Percentiles rank a stretch among this genome's conserved stretches.
These are phyloP conservation scores for Platichthys flesus DNA, from an alignment of 2,113 vertebrate genomes.

Conservation along the genomic window DNA sequence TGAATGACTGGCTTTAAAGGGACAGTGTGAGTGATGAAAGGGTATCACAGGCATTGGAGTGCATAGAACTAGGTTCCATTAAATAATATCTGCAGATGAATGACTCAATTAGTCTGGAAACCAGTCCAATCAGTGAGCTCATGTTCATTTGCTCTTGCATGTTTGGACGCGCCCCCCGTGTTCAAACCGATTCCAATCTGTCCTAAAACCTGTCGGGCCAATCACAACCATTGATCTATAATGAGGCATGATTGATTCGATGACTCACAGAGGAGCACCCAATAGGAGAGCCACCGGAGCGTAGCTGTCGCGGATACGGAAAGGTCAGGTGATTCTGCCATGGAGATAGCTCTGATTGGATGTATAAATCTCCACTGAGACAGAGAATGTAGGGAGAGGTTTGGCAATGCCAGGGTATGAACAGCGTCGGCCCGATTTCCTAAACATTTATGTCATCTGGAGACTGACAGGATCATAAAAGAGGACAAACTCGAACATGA, in stretches of 20 bases:
- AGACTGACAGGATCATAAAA: no score
- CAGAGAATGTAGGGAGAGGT: no score
- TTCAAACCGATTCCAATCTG: neutral
- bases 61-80: slow-evolving; percentile 1
- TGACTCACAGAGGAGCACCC: neutral
- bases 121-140: neutral
- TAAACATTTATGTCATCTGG: no score
- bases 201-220: neutral
- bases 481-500: no score
- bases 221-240: neutral
- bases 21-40: neutral
- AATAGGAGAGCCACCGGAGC: neutral
- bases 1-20: neutral
- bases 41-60: neutral
- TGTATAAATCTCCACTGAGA: no score
- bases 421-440: no score
- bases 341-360: no score
- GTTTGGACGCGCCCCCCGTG: neutral
- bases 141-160: neutral
- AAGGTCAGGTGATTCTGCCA: neutral
- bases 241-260: neutral
- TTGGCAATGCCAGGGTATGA: no score
- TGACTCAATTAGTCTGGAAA: neutral
- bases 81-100: neutral
- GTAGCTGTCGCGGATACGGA: neutral